A percentile compares a stretch with the other conserved stretches of the same genome.
phyloP scores from a whole-genome alignment of 2,888 invertebrate species.

The Stenichneumon culpator region DNA sequence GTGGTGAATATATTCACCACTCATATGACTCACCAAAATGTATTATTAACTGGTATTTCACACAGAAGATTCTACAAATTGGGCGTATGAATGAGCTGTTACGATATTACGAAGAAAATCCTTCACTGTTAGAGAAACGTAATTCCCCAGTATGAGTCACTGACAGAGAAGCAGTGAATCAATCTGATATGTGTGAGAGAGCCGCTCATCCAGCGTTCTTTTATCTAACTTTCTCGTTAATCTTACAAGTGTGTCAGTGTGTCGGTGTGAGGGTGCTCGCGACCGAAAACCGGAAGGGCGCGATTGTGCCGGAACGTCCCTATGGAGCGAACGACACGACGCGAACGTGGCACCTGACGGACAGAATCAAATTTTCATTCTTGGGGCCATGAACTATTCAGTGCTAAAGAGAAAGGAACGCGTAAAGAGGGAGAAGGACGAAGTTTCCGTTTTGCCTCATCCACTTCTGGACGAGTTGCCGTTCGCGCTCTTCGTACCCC shows the following conservation, averaged over 20 bases:
- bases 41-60: background rate
- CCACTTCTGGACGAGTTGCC: conserved; percentile 39
- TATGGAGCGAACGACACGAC: conserved; percentile 37
- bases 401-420: conserved; percentile 35
- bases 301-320: background rate
- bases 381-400: conserved; percentile 67
- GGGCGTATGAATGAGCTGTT: too few species aligned
- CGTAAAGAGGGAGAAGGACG: background rate
- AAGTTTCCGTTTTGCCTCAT: conserved; percentile 46
- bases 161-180: background rate
- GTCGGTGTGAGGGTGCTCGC: conserved; percentile 65
- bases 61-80: background rate
- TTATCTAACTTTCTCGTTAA: conserved; percentile 71
- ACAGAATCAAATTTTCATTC: conserved; percentile 70
- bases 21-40: too few species aligned
- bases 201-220: conserved; percentile 57
- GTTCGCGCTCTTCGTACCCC: conserved; percentile 38
- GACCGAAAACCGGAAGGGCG: conserved; percentile 10
- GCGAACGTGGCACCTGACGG: conserved; percentile 67
- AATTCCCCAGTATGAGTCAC: too few species aligned
- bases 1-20: too few species aligned
- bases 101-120: too few species aligned
- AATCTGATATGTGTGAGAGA: background rate
- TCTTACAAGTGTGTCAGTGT: conserved; percentile 79
- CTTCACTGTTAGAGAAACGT: too few species aligned